Evolutionary conservation across 2,113 vertebrate species (phyloP), one percentile per base, ranked within the genome.

Genomic region (Lagenorhynchus albirostris): DNA sequence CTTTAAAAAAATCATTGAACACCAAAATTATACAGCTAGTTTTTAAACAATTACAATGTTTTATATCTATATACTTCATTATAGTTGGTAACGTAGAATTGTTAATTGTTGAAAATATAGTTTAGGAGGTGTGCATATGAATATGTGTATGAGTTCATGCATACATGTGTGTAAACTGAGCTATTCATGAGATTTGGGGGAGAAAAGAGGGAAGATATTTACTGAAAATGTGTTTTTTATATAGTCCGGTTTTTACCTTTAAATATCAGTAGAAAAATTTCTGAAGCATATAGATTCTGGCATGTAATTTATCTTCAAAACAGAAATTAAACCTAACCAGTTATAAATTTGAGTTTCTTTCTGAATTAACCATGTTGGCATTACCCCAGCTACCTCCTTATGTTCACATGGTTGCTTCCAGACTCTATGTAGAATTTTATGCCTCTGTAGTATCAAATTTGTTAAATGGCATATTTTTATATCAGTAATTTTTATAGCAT

Each of bases 401-500:
- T 98, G 98, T 98, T 98, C 98, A 87, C 88, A 97, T 97, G 98
- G 97, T 95, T 94, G 97, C 98, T 98, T 98, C 98, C 98, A 98
- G 97, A 97, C 98, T 98, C 97, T 79, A 95, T 98, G 98, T 92
- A 97, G 97, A 98, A 98, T 98, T 98, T 97, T 97, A 94, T 98
- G 98, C 96, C 97, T 98, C 97, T 98, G 97, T 98, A 98, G 98
- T 98, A 98, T 98, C 98, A 98, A 97, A 98, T 98, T 98, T 98
- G 98, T 97, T 98, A 98, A 97, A 98, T 98, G 98, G 97, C 98
- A 98, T 98, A 98, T 98, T 98, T 98, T 98, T 98, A 98, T 98
- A 98, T 98, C 98, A 98, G 98, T 98, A 98, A 98, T 98, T 98
- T 98, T 98, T 98, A 98, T 98, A 98, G 98, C 98, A 98, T 98